These are phyloP conservation scores for Uloborus diversus DNA, from an alignment of 1,140 invertebrate species.

Conservation along the genomic window DNA sequence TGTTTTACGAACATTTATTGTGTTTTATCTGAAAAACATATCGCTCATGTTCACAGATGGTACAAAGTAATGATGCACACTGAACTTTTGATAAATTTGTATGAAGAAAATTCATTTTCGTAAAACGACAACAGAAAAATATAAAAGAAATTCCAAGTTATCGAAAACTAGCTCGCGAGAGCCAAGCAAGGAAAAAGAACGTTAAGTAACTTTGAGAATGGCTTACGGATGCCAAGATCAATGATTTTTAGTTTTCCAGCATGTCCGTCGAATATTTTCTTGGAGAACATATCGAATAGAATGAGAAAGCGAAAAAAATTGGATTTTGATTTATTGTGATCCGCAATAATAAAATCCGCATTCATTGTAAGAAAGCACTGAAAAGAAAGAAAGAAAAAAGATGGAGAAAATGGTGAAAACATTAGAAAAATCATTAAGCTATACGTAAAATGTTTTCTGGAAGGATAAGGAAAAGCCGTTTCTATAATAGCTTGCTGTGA, in stretches of 20 bases:
- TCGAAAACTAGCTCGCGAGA: conserved; percentile 51
- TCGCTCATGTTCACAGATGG: conserved; percentile 36
- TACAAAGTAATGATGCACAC: conserved; percentile 49
- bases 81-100: conserved; percentile 47
- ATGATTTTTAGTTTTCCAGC: conserved; percentile 48
- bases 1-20: no score
- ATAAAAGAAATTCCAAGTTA: conserved; percentile 41
- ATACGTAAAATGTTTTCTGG: background rate
- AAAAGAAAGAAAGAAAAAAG: background rate
- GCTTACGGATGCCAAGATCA: conserved; percentile 43
- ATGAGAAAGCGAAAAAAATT: background rate
- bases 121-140: conserved; percentile 15
- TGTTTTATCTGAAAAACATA: no score
- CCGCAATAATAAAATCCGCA: conserved; percentile 51
- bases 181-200: conserved; percentile 40
- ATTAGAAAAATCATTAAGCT: conserved; percentile 31
- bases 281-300: background rate
- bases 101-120: conserved; percentile 47
- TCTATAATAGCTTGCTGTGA: background rate
- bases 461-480: background rate
- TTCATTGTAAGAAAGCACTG: conserved; percentile 24
- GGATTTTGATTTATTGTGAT: conserved; percentile 52
- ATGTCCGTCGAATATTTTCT: conserved; percentile 43
- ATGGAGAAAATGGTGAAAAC: conserved; percentile 26
- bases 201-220: conserved; percentile 48